Evolutionary conservation across 2,797 vertebrate genomes (phyloP).

Genomic region (Eospalax fontanierii): DNA sequence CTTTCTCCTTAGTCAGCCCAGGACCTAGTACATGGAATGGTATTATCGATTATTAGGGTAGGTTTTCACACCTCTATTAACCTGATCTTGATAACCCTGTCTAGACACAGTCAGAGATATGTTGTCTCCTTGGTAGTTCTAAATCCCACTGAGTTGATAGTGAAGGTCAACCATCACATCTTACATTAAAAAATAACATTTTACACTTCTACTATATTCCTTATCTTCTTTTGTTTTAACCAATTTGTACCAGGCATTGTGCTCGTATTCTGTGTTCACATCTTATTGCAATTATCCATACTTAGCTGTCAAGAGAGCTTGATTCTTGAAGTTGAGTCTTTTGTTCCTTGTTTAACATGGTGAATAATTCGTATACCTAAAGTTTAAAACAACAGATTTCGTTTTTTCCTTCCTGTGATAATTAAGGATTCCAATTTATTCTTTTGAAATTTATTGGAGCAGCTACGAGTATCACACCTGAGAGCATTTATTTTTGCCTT

Average conservation of each 20-base stretch:
- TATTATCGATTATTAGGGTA: neutral
- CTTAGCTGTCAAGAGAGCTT: neutral
- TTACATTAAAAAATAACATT: neutral
- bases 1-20: neutral
- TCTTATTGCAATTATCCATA: neutral
- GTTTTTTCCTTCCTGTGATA: neutral
- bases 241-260: neutral
- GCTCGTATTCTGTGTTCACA: neutral
- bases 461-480: neutral
- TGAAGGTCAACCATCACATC: neutral
- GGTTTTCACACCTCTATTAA: neutral
- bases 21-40: no score
- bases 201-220: neutral
- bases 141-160: neutral
- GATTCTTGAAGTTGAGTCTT: neutral
- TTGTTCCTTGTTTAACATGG: neutral
- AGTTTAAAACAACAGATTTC: neutral
- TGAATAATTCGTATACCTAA: neutral
- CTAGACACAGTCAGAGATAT: neutral
- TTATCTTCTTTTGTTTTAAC: slow-evolving; percentile 20
- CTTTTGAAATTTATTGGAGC: neutral
- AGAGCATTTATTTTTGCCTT: neutral
- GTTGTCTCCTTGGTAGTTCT: neutral
- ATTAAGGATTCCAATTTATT: neutral
- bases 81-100: no score